Percentiles rank a stretch among this genome's conserved stretches.
Evolutionary conservation across 23 tunicate genomes (phyloP).

Genomic region (Halocynthia roretzi): DNA sequence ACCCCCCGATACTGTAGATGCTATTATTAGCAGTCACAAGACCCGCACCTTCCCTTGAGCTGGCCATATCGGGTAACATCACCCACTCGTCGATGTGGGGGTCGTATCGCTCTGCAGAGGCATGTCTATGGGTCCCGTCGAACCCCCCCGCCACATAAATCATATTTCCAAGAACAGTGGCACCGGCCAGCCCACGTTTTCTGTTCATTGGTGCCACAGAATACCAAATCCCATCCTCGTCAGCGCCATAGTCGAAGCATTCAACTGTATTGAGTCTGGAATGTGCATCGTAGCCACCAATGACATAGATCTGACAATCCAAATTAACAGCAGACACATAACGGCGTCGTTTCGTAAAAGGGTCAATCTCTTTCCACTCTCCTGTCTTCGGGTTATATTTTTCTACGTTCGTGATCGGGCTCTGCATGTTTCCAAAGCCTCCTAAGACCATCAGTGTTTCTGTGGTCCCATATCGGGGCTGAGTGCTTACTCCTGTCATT

Average conservation of each 20-base stretch:
- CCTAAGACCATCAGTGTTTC: slow-evolving; percentile 12
- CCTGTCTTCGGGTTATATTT: slow-evolving; percentile 26
- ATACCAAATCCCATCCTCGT: slow-evolving; percentile 24
- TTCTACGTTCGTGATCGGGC: slow-evolving; percentile 15
- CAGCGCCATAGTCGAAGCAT: slow-evolving; percentile 1
- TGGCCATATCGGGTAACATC: slow-evolving; percentile 20
- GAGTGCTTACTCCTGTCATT: slow-evolving; percentile 1
- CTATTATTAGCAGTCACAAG: slow-evolving; percentile 13
- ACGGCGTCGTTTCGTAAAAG: slow-evolving; percentile 14
- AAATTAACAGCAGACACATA: slow-evolving; percentile 18
- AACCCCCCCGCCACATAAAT: slow-evolving; percentile 25
- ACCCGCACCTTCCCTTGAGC: slow-evolving; percentile 23
- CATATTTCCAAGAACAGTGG: slow-evolving; percentile 18
- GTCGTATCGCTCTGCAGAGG: slow-evolving; percentile 25
- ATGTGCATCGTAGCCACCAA: slow-evolving; percentile 28
- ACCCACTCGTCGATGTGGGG: slow-evolving; percentile 24
- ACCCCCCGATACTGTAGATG: slow-evolving; percentile 15
- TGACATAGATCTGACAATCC: slow-evolving; percentile 13
- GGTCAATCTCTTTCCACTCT: slow-evolving; percentile 3
- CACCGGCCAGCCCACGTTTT: slow-evolving; percentile 21
- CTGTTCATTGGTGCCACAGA: slow-evolving; percentile 25
- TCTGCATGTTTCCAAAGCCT: slow-evolving; percentile 13
- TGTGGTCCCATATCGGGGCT: slow-evolving; percentile 16
- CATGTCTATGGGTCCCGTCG: slow-evolving; percentile 17
- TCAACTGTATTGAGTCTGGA: slow-evolving; percentile 18